A percentile compares a stretch with the other conserved stretches of the same genome.
Evolutionary conservation across 2,113 vertebrate genomes (phyloP).

Genomic region (Alethe diademata): DNA sequence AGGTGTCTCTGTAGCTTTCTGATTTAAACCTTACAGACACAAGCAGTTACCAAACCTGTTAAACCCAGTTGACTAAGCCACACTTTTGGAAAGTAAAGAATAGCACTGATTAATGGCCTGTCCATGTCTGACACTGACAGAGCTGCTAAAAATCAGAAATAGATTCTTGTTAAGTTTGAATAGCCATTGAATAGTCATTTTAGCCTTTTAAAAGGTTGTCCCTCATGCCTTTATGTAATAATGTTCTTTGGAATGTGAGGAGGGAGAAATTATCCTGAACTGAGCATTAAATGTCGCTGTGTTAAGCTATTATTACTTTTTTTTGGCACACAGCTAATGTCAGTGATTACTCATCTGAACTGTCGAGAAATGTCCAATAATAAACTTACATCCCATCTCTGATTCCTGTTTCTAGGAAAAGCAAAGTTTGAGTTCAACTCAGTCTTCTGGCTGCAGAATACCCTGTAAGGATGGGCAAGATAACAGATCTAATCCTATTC

Average conservation of each 20-base stretch:
- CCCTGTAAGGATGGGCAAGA: not conserved
- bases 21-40: not conserved
- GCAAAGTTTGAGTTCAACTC: not conserved
- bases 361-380: not conserved
- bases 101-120: not conserved
- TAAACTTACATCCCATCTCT: not conserved
- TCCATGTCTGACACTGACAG: not conserved
- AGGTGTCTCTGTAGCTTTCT: not conserved
- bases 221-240: not conserved
- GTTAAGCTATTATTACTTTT: not conserved
- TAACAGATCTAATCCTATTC: not conserved
- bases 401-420: constrained; percentile 58
- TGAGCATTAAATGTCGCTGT: not conserved
- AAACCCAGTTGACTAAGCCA: not conserved
- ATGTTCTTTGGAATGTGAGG: not conserved
- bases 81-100: not conserved
- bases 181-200: not conserved
- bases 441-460: not conserved
- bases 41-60: not conserved
- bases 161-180: not conserved
- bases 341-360: not conserved
- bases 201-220: not conserved
- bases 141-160: not conserved
- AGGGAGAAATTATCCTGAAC: not conserved
- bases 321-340: not conserved